Evolutionary conservation across 2,797 vertebrate species (phyloP).

Genomic region (Phylloscopus collybita): DNA sequence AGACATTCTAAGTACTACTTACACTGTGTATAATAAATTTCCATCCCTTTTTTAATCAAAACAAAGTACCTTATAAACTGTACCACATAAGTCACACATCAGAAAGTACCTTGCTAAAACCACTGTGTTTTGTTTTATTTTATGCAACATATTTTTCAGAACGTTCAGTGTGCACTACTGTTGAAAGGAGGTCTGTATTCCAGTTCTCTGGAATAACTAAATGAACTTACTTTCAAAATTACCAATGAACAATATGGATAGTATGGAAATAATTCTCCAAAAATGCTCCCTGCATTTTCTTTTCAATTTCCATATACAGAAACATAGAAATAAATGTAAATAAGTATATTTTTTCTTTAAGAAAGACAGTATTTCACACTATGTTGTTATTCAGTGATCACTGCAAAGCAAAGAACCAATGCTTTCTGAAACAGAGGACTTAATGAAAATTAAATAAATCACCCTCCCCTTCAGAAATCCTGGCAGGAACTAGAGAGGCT

Average conservation of each 20-base stretch:
- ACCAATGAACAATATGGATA: neutral
- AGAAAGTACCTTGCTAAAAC: neutral
- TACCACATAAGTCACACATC: neutral
- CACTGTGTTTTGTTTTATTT: neutral
- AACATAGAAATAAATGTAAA: neutral
- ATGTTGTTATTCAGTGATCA: neutral
- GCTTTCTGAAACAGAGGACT: neutral
- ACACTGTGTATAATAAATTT: neutral
- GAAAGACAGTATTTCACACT: neutral
- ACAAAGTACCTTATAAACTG: neutral
- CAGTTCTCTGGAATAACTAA: neutral
- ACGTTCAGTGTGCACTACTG: neutral
- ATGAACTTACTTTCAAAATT: neutral
- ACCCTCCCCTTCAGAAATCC: neutral
- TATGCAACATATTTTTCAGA: neutral
- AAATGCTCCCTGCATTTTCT: neutral
- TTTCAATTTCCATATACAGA: neutral
- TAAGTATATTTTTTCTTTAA: neutral
- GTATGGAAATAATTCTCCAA: neutral
- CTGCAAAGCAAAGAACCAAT: neutral
- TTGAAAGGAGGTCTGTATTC: neutral
- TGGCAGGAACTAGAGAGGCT: neutral
- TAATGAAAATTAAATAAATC: neutral
- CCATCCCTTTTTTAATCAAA: neutral
- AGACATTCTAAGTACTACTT: neutral